phyloP scores from a whole-genome alignment of 2,113 vertebrate species.

The Trematomus loennbergii region DNA sequence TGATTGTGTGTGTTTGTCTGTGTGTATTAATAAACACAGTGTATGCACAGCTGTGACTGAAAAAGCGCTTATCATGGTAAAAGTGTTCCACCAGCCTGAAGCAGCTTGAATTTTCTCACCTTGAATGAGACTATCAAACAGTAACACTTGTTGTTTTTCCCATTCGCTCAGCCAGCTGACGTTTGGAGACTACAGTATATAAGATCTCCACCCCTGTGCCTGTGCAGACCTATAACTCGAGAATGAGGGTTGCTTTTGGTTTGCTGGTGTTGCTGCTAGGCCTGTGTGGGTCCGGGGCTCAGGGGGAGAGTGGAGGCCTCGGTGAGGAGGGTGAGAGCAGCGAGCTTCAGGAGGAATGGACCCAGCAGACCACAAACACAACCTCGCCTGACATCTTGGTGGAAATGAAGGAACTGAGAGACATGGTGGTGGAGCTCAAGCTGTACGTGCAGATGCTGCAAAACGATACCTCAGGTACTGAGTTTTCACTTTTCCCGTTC shows the following conservation, averaged over 20 bases:
- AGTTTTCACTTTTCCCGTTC: neutral
- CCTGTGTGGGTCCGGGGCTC: constrained; percentile 7
- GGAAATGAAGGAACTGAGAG: neutral
- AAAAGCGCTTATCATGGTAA: neutral
- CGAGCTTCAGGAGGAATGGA: neutral
- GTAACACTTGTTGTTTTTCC: constrained; percentile 13
- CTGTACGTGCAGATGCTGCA: neutral
- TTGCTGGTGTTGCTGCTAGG: constrained; percentile 13
- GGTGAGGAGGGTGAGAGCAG: neutral
- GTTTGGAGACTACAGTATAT: neutral
- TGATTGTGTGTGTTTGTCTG: neutral
- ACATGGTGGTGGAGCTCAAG: constrained; percentile 14
- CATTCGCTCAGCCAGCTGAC: neutral
- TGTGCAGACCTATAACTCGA: neutral
- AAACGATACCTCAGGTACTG: constrained; percentile 7
- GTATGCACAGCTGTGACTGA: constrained; percentile 7
- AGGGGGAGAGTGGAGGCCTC: neutral
- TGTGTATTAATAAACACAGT: neutral
- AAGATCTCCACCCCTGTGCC: neutral
- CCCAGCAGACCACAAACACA: neutral
- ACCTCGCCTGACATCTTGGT: constrained; percentile 5
- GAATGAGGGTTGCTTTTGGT: constrained; percentile 21
- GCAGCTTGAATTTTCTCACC: constrained; percentile 35
- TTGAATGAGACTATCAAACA: constrained; percentile 6
- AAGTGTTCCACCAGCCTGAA: neutral